Conservation (phyloP, 2,888 invertebrate genomes). For the Eupsilia transversa region DNA sequence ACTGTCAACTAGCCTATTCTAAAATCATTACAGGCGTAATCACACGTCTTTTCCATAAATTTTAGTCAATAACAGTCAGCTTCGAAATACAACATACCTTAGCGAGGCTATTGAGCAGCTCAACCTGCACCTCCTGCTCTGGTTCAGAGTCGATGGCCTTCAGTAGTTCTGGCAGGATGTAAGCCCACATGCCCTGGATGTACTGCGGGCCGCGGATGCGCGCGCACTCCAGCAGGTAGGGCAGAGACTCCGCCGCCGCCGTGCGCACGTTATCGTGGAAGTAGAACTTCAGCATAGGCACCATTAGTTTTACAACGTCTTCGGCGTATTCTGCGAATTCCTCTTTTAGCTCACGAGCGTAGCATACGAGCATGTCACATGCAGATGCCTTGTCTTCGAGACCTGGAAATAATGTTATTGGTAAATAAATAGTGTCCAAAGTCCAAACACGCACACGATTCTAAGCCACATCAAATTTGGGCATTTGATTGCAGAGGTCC, state of each 20-base stretch:
- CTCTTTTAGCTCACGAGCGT: constrained; percentile 97
- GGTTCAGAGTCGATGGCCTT: constrained; percentile 97
- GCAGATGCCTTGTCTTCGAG: constrained; percentile 99
- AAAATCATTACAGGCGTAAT: background rate
- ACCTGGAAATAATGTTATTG: constrained; percentile 83
- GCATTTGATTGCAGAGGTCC: background rate
- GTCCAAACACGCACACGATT: background rate
- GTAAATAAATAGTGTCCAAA: background rate
- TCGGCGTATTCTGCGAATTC: constrained; percentile 91
- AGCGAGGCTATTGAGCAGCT: constrained; percentile 95
- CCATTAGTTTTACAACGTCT: constrained; percentile 95
- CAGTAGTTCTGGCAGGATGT: constrained; percentile 96
- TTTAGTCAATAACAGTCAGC: background rate
- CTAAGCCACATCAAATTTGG: background rate
- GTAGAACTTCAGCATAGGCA: constrained; percentile 97
- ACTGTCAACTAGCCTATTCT: background rate
- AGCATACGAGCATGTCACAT: constrained; percentile 98
- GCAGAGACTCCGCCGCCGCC: constrained; percentile 97
- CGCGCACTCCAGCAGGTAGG: constrained; percentile 96
- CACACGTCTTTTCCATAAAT: background rate
- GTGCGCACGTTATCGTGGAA: constrained; percentile 98
- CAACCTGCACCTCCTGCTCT: constrained; percentile 96
- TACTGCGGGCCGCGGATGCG: constrained; percentile 94
- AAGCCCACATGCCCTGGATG: constrained; percentile 95
- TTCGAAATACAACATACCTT: constrained; percentile 84